Conservation (phyloP, 2,797 vertebrate species). For the Sebastes baramenuke region DNA sequence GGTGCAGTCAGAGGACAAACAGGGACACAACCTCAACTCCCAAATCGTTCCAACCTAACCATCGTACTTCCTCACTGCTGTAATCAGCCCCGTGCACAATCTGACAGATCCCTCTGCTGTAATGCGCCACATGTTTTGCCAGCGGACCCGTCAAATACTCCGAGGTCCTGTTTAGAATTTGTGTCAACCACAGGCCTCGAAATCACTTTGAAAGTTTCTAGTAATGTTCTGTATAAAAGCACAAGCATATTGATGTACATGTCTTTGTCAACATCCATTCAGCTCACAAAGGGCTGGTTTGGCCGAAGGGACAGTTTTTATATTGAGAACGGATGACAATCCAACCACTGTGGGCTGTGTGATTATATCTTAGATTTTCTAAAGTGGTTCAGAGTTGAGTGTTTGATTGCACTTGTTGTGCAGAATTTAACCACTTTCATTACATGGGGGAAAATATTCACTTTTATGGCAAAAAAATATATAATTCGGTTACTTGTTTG, state of each 20-base stretch:
- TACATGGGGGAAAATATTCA: conserved; percentile 73
- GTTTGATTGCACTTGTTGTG: conserved; percentile 80
- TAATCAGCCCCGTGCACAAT: conserved; percentile 63
- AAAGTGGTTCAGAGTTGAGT: conserved; percentile 76
- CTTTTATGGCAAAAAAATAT: conserved; percentile 74
- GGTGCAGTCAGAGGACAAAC: conserved; percentile 63
- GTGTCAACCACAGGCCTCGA: conserved; percentile 72
- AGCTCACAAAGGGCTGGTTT: conserved; percentile 74
- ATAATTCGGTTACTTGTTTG: conserved; percentile 75
- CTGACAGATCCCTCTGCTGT: conserved; percentile 60
- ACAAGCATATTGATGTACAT: conserved; percentile 75
- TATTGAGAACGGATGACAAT: conserved; percentile 81
- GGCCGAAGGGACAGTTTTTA: conserved; percentile 73
- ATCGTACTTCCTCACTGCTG: conserved; percentile 32
- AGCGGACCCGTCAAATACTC: conserved; percentile 66
- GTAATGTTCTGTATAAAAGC: conserved; percentile 71
- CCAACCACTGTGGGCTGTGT: conserved; percentile 70
- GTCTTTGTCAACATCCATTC: conserved; percentile 82
- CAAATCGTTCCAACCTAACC: conserved; percentile 48
- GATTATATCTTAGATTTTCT: conserved; percentile 78
- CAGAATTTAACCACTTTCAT: conserved; percentile 77
- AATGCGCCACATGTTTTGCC: conserved; percentile 61
- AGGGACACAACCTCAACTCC: conserved; percentile 54
- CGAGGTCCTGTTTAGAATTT: conserved; percentile 74
- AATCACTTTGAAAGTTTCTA: conserved; percentile 78